Base-by-base conservation (phyloP, 2,888 invertebrate species). In the Amphimallon solstitiale region DNA sequence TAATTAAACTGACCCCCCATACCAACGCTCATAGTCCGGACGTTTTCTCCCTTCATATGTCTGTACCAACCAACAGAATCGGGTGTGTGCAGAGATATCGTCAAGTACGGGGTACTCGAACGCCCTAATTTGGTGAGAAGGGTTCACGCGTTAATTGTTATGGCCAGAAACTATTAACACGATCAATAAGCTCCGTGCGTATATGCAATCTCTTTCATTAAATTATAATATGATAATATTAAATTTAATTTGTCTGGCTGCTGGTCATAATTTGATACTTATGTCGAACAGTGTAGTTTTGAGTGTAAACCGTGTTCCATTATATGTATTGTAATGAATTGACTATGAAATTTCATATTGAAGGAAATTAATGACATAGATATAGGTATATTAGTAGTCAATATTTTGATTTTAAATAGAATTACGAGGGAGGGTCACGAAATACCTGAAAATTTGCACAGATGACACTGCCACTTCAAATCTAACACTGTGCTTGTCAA, bases 1-100 rank as follows among this genome's bases (percentile, higher is more conserved):
- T 49, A 49, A 49, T 49, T 49, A 49, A 49, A n/a, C 48, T 49
- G 29, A 49, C 9, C 48, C 29, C 29, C 23, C 12, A 29, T 23
- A 29, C 48, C 2, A 49, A 49, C 12, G 21, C 21, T n/a, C 29
- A 7, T 29, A n/a, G 7, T 23, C 10, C 48, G 23, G 21, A 14
- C 48, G 29, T 1, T 19, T 10, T 17, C 45, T 17, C 19, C 19
- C 45, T 17, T 9, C 19, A 17, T 17, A 17, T 15, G 19, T 45
- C 9, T 14, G 45, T 45, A 12, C 45, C 10, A 7, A 12, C 48
- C 21, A 5, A 29, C 48, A 21, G 6, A 17, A 19, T 17, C 45
- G 21, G n/a, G 23, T 29, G 2, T 23, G 23, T 12, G n/a, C 21
- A 29, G 9, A 10, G 48, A 29, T 21, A n/a, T 49, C 12, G 29